These are phyloP conservation scores for Hoplias malabaricus DNA, from an alignment of 2,113 vertebrate species.

Conservation along the genomic window DNA sequence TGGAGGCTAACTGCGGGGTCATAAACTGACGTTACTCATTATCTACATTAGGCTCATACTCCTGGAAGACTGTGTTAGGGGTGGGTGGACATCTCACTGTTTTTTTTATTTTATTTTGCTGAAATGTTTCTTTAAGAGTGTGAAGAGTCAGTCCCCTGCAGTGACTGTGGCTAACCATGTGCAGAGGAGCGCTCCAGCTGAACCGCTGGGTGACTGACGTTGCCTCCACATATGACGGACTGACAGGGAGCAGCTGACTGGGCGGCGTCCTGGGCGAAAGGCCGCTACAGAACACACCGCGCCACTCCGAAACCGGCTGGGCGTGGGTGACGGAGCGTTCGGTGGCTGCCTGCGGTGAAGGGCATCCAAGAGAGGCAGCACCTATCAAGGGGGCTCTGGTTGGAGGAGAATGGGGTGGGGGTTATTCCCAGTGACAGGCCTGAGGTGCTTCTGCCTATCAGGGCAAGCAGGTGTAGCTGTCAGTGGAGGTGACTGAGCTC, in stretches of 20 bases:
- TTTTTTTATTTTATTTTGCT: too few relatives aligned
- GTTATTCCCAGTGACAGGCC: slow-evolving; percentile 41
- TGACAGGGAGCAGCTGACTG: slow-evolving; percentile 26
- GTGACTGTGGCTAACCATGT: slow-evolving; percentile 36
- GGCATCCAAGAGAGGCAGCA: slow-evolving; percentile 52
- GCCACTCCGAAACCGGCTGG: slow-evolving; percentile 61
- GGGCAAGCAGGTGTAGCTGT: slow-evolving; percentile 59
- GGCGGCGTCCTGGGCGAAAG: slow-evolving; percentile 35
- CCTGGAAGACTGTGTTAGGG: too few relatives aligned
- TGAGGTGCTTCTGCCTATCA: slow-evolving; percentile 44
- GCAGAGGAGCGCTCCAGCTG: slow-evolving; percentile 28
- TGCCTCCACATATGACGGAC: slow-evolving; percentile 13
- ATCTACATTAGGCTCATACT: too few relatives aligned
- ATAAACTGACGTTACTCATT: too few relatives aligned
- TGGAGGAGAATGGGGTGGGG: slow-evolving; percentile 13
- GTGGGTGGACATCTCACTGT: too few relatives aligned
- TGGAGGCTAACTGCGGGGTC: too few relatives aligned
- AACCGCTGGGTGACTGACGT: slow-evolving; percentile 37
- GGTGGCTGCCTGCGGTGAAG: slow-evolving; percentile 46
- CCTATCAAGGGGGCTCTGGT: slow-evolving; percentile 52
- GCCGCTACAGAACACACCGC: slow-evolving; percentile 53
- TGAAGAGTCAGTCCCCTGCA: slow-evolving; percentile 1
- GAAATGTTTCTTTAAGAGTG: neutral
- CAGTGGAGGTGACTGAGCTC: slow-evolving; percentile 33
- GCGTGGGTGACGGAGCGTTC: slow-evolving; percentile 46